Conservation (phyloP, 2,797 vertebrate species). For the Amphiprion clarkii region DNA sequence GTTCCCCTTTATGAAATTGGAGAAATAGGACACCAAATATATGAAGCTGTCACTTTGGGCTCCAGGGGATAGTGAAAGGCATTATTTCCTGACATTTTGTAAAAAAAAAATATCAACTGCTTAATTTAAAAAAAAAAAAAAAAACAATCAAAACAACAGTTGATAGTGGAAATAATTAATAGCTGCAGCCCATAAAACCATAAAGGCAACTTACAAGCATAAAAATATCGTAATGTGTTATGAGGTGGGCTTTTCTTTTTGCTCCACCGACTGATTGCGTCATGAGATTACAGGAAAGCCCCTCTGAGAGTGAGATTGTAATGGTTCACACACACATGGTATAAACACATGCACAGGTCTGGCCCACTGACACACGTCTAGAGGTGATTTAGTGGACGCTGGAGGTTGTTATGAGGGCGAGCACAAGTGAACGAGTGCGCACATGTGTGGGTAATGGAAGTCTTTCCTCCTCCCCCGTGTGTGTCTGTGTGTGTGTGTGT, state of each 20-base stretch:
- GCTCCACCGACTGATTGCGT: neutral
- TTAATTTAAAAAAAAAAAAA: too few relatives aligned
- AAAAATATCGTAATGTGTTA: neutral
- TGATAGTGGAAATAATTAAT: neutral
- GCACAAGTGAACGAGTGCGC: conserved; percentile 18
- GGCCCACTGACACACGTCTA: conserved; percentile 39
- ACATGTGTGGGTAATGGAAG: conserved; percentile 60
- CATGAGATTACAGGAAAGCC: neutral
- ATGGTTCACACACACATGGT: conserved; percentile 4
- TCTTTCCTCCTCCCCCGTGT: conserved; percentile 34
- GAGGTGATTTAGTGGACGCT: conserved; percentile 67
- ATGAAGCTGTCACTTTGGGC: too few relatives aligned
- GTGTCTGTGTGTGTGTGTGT: conserved; percentile 19
- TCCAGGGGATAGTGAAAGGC: neutral
- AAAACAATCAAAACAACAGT: neutral
- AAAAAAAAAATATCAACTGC: neutral
- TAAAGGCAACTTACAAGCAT: neutral
- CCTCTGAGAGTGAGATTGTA: neutral
- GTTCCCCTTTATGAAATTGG: too few relatives aligned
- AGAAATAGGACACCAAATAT: too few relatives aligned
- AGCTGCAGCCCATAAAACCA: neutral
- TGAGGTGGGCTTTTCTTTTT: conserved; percentile 1
- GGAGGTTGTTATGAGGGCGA: conserved; percentile 26
- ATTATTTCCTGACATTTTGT: neutral
- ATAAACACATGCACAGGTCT: conserved; percentile 25